Conservation (phyloP, 64 coral and sea anemone genomes). For the Actinia tenebrosa region DNA sequence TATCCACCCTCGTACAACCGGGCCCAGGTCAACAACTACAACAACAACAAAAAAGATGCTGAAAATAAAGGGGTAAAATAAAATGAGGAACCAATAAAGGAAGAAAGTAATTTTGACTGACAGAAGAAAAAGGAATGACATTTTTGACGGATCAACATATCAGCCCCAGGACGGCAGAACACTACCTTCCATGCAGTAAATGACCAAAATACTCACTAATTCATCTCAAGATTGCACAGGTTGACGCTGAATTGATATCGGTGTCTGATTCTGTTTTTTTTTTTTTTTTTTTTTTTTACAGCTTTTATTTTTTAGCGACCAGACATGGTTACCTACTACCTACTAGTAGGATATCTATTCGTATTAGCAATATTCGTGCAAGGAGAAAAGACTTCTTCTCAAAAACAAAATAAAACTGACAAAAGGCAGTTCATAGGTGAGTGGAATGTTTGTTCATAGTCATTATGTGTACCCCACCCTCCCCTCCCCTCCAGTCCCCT, state of each 20-base stretch:
- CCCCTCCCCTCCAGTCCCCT: neutral
- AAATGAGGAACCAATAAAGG: too few relatives aligned
- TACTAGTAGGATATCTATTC: neutral
- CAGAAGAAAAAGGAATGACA: too few relatives aligned
- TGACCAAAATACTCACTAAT: too few relatives aligned
- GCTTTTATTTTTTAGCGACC: neutral
- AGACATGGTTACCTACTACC: conserved; percentile 6
- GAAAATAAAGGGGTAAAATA: too few relatives aligned
- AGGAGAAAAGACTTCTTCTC: neutral
- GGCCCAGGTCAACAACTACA: too few relatives aligned
- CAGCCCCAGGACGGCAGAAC: too few relatives aligned
- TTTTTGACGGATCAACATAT: too few relatives aligned
- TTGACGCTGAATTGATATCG: neutral
- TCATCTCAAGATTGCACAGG: neutral
- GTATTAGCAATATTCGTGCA: conserved; percentile 11
- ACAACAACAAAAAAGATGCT: too few relatives aligned
- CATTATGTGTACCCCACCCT: neutral
- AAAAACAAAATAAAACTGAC: conserved; percentile 6
- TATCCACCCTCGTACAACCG: too few relatives aligned
- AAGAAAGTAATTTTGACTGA: too few relatives aligned
- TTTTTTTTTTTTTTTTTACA: neutral
- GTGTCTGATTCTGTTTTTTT: neutral
- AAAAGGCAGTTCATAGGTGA: conserved; percentile 29
- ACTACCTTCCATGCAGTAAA: too few relatives aligned
- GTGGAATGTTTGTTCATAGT: neutral